Percentiles rank a stretch among this genome's conserved stretches.
Evolutionary conservation across 2,113 vertebrate species (phyloP).

Genomic region (Zapornia atra): DNA sequence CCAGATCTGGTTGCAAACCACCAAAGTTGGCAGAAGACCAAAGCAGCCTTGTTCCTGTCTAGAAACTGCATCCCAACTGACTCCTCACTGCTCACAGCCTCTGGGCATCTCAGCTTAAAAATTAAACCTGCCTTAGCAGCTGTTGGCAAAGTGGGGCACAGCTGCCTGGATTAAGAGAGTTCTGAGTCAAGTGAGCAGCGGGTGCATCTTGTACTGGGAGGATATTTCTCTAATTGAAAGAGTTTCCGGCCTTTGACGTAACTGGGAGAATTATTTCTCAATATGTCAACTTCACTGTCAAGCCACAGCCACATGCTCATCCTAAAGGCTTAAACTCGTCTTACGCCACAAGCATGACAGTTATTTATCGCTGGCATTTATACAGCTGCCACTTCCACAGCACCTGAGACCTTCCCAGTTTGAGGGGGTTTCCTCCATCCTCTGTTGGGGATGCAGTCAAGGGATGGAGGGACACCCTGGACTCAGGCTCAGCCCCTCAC

Average conservation of each 20-base stretch:
- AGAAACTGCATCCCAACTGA: background rate
- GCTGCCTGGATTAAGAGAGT: background rate
- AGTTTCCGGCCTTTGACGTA: constrained; percentile 28
- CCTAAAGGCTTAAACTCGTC: background rate
- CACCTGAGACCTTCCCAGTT: background rate
- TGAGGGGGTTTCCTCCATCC: background rate
- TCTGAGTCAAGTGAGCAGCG: background rate
- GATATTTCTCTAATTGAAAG: background rate
- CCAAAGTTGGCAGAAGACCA: background rate
- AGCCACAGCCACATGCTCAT: background rate
- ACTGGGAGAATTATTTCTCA: background rate
- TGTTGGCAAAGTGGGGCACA: accelerated
- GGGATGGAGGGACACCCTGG: background rate
- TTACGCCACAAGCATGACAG: background rate
- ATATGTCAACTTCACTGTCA: constrained; percentile 27
- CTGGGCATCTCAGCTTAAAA: background rate
- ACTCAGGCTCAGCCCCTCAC: accelerated
- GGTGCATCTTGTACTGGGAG: background rate
- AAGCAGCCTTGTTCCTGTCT: background rate
- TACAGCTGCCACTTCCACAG: background rate
- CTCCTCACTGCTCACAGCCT: background rate
- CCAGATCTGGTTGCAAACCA: background rate
- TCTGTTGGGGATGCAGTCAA: background rate
- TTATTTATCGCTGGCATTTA: background rate
- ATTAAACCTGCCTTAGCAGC: background rate